Percentiles rank a stretch among this genome's conserved stretches.
These are phyloP conservation scores for Steinernema hermaphroditum DNA, from an alignment of 2,888 invertebrate genomes.

Conservation along the genomic window DNA sequence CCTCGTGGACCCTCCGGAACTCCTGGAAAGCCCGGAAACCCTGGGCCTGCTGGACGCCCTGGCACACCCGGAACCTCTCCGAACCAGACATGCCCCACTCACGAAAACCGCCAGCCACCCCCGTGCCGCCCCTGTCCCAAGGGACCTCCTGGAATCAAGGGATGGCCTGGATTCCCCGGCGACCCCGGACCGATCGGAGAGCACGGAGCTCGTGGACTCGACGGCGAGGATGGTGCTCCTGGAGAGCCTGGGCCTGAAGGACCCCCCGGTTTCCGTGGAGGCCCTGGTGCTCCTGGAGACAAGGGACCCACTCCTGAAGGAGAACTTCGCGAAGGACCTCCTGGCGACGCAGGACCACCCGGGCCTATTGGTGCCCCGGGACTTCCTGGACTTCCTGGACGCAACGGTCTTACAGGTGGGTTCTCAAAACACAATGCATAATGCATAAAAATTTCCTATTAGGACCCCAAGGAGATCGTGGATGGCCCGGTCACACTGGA, in stretches of 20 bases:
- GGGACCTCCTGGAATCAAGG: conserved; percentile 63
- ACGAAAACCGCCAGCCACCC: conserved; percentile 63
- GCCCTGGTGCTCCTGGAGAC: conserved; percentile 66
- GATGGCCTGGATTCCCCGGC: conserved; percentile 67
- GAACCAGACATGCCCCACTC: conserved; percentile 66
- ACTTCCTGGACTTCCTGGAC: conserved; percentile 64
- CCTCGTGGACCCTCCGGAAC: conserved; percentile 63
- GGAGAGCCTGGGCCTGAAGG: conserved; percentile 58
- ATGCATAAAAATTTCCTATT: background rate
- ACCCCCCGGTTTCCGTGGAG: conserved; percentile 59
- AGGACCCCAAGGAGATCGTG: conserved; percentile 44
- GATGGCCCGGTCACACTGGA: conserved; percentile 63
- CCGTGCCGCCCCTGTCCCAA: conserved; percentile 64
- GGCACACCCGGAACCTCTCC: conserved; percentile 65
- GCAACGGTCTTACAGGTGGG: conserved; percentile 59
- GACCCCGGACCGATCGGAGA: conserved; percentile 62
- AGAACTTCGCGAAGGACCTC: conserved; percentile 56
- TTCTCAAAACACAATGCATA: background rate
- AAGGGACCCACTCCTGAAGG: conserved; percentile 66
- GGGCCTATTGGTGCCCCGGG: conserved; percentile 64
- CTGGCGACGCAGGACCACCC: conserved; percentile 62
- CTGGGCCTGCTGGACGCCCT: conserved; percentile 62
- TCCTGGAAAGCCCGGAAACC: conserved; percentile 61
- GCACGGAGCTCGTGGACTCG: conserved; percentile 54
- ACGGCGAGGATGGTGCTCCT: conserved; percentile 64